These are phyloP conservation scores for Pogonus chalceus DNA, from an alignment of 1,140 invertebrate species.

Conservation along the genomic window DNA sequence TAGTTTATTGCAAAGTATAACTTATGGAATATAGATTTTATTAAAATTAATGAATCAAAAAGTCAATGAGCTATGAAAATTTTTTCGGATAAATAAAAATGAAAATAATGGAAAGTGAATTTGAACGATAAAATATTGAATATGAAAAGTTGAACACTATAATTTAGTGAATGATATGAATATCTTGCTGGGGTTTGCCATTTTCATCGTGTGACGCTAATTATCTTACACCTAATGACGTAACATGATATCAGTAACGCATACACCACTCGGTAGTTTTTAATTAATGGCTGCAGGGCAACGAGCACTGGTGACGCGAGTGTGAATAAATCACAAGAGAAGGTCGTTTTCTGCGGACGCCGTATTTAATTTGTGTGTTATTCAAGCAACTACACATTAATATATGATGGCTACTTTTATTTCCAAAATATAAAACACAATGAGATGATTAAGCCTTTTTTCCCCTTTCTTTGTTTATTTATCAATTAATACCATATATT, in stretches of 20 bases:
- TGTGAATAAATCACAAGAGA: background rate
- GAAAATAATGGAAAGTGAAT: too few species aligned
- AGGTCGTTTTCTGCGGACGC: constrained; percentile 1
- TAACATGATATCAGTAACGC: constrained; percentile 2
- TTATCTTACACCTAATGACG: constrained; percentile 4
- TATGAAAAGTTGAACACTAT: too few species aligned
- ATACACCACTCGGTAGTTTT: constrained; percentile 3
- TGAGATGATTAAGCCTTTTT: too few species aligned
- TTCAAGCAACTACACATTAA: background rate
- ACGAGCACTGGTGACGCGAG: background rate
- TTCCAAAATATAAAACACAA: background rate
- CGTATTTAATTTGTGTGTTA: constrained; percentile 2
- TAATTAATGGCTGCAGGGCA: constrained; percentile 2
- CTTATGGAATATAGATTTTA: too few species aligned
- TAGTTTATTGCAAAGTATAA: too few species aligned
- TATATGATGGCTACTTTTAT: constrained; percentile 2
- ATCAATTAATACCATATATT: too few species aligned
- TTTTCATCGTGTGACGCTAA: background rate
- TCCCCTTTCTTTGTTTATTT: too few species aligned
- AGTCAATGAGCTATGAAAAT: too few species aligned
- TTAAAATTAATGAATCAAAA: too few species aligned
- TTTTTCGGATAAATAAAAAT: too few species aligned
- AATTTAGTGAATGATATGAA: too few species aligned
- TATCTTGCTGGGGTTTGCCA: background rate
- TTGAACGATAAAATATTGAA: too few species aligned